Base-by-base conservation (phyloP, 2,113 vertebrate species). In the Oophaga pumilio region DNA sequence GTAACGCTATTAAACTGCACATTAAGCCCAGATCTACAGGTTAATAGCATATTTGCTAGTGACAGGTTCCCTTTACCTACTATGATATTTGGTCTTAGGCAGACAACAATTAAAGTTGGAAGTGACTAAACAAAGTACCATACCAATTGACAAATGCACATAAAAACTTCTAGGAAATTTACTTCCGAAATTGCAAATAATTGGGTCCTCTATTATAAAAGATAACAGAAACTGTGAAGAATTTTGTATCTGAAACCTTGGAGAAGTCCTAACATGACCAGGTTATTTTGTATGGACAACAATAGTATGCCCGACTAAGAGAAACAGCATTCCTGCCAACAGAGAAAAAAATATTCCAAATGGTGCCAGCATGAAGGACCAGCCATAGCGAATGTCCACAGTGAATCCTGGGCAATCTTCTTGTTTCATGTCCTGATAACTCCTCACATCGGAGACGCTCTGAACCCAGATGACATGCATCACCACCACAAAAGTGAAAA, bases 301-400 rank as follows among this genome's bases (percentile, higher is more conserved):
- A 91, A 98, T 93, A 50, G 95, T 92, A 86, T 95, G 94, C 0
- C 97, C 97, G 22, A 98, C 94, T 66, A 97, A 91, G 11, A 98
- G 92, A 88, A 99, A 99, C 4, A 99, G 95, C 85, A 99, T 93
- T 76, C 98, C 98, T 9, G 97, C 93, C 76, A 99, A 91, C 62
- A 99, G 87, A 90, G 95, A 94, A 93, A 99, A 99, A 92, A 98
- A 95, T 86, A 96, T 95, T 73, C 97, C 97, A 9, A 96, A 76
- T 1, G 97, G 96, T 62, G 98, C 98, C 85, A 99, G 91, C 91
- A 99, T 97, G 92, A 99, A 99, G 0, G 97, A 98, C 93, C 97
- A 96, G 79, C 98, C 98, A 0, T 98, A 99, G 76, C 50, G 93
- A 69, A 96, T 90, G 62, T 92, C 93, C 77, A 97, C 91, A 24